Conservation (phyloP, 30 jellyfish, hydroid and myxozoan genomes). For the Chrysaora quinquecirrha region DNA sequence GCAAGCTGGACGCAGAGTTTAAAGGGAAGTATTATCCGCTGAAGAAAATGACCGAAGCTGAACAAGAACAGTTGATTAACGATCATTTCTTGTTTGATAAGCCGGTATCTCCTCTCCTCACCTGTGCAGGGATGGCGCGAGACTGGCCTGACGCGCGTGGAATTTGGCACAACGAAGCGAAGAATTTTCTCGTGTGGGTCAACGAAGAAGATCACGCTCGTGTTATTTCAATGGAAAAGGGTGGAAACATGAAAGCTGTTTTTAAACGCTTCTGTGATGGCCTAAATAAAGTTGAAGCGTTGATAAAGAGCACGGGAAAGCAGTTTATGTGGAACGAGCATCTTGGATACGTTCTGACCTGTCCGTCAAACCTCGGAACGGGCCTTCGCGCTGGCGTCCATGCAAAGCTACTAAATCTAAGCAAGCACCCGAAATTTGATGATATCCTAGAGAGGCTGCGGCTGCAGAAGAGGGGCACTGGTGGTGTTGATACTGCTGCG, state of each 20-base stretch:
- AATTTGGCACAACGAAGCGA: constrained; percentile 94
- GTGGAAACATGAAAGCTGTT: constrained; percentile 88
- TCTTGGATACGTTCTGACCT: constrained; percentile 89
- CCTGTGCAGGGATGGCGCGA: constrained; percentile 91
- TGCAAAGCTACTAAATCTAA: constrained; percentile 76
- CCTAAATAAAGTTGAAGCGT: constrained; percentile 78
- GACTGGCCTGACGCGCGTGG: constrained; percentile 98
- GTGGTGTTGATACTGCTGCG: constrained; percentile 95
- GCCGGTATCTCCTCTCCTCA: constrained; percentile 93
- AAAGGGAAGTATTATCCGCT: constrained; percentile 86
- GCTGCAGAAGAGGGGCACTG: constrained; percentile 95
- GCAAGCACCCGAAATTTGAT: constrained; percentile 86
- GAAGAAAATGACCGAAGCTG: constrained; percentile 80
- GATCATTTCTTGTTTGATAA: constrained; percentile 91
- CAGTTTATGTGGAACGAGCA: constrained; percentile 89
- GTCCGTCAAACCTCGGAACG: constrained; percentile 97
- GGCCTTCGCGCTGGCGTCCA: constrained; percentile 97
- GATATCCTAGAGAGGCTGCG: constrained; percentile 79
- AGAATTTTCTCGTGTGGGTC: constrained; percentile 91
- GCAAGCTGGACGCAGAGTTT: constrained; percentile 72
- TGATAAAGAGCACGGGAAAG: constrained; percentile 74
- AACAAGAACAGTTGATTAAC: constrained; percentile 79
- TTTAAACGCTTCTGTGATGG: constrained; percentile 93
- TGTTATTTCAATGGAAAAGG: constrained; percentile 78
- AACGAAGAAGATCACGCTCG: constrained; percentile 92